Percentiles rank a stretch among this genome's conserved stretches.
These are phyloP conservation scores for Trididemnum miniatum DNA, from an alignment of 23 tunicate genomes.

Conservation along the genomic window DNA sequence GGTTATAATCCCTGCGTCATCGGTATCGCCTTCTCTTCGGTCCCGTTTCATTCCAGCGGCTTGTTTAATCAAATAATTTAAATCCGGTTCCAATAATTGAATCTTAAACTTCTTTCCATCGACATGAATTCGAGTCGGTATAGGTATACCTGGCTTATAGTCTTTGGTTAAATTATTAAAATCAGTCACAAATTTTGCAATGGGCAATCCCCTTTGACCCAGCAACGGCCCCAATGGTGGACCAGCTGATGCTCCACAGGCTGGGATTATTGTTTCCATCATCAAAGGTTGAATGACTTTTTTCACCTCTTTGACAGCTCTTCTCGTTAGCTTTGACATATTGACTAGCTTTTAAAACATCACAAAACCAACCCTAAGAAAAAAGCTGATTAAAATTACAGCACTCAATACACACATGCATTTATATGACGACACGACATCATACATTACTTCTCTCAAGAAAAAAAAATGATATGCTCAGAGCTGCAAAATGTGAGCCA, in stretches of 20 bases:
- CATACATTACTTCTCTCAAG: too few relatives aligned
- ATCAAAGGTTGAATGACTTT: constrained; percentile 63
- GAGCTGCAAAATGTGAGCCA: too few relatives aligned
- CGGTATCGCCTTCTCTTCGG: constrained; percentile 11
- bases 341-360: background rate
- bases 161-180: constrained; percentile 79
- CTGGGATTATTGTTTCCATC: constrained; percentile 40
- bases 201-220: constrained; percentile 76
- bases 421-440: too few relatives aligned
- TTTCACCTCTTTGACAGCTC: constrained; percentile 52
- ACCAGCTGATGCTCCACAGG: constrained; percentile 67
- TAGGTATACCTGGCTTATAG: constrained; percentile 61
- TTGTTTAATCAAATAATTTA: constrained; percentile 61
- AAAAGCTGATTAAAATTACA: background rate
- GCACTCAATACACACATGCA: too few relatives aligned
- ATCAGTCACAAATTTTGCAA: constrained; percentile 82
- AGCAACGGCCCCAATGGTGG: constrained; percentile 81
- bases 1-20: constrained; percentile 65
- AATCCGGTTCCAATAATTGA: constrained; percentile 50
- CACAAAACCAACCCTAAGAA: background rate
- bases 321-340: constrained; percentile 70
- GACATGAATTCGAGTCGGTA: constrained; percentile 58
- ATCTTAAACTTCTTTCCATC: constrained; percentile 85
- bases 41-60: constrained; percentile 79
- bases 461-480: too few relatives aligned